phyloP scores from a whole-genome alignment of 2,797 vertebrate genomes.

The Lagocephalus sceleratus region DNA sequence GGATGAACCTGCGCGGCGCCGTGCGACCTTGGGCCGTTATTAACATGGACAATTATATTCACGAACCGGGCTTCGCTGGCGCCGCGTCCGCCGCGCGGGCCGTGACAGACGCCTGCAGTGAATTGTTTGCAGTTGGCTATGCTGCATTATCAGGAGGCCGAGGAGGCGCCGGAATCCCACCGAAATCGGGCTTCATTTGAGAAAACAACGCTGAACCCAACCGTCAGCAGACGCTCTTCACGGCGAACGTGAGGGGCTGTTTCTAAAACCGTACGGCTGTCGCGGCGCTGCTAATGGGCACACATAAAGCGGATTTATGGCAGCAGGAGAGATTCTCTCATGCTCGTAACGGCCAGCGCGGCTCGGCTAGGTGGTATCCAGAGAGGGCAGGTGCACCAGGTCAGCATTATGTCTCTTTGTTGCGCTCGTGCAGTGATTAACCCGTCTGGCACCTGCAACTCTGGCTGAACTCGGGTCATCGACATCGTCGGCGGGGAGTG shows the following conservation, averaged over 20 bases:
- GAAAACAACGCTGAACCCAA: background rate
- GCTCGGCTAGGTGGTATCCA: slow-evolving; percentile 22
- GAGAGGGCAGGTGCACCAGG: slow-evolving; percentile 18
- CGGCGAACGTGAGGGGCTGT: background rate
- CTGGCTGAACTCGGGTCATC: slow-evolving; percentile 46
- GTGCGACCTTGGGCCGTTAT: background rate
- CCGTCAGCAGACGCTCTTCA: background rate
- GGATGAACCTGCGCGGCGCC: background rate
- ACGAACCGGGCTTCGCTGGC: background rate
- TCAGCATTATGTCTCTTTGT: slow-evolving; percentile 48
- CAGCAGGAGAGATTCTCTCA: slow-evolving; percentile 8
- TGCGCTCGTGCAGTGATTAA: slow-evolving; percentile 60
- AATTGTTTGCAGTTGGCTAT: too few species aligned
- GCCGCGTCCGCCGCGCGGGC: too few species aligned
- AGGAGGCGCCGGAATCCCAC: background rate
- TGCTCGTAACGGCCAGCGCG: background rate
- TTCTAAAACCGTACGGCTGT: background rate
- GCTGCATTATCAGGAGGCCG: background rate
- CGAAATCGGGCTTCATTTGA: background rate
- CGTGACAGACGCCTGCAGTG: too few species aligned
- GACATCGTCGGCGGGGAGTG: slow-evolving; percentile 48
- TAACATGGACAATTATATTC: background rate
- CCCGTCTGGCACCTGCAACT: slow-evolving; percentile 57
- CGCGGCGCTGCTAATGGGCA: background rate
- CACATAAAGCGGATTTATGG: slow-evolving; percentile 18